Evolutionary conservation across 2,888 invertebrate species (phyloP), one percentile per base, ranked within the genome.

Genomic region (Bombyx huttoni): DNA sequence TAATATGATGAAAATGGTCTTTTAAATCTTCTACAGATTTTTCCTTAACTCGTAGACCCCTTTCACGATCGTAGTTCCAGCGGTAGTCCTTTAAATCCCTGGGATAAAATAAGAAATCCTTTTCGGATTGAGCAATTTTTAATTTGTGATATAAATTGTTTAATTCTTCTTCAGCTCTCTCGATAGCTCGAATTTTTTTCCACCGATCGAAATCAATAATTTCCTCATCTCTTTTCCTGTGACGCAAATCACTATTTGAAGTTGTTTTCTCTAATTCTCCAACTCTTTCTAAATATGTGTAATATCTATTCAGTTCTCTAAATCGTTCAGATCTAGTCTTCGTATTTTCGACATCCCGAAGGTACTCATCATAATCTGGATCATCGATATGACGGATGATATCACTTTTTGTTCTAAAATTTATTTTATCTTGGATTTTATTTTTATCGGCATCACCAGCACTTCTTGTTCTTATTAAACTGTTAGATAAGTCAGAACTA

Each of bases 131-230:
- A 47, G 94, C 94, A 47, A 91, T 85, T 74, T 92, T 93, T 24
- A 97, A 85, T 73, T 95, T 95, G 13, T 89, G 87, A 59, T 96
- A 94, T 9, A 98, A 82, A 59, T 90, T 90, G 59, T 93, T 91
- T 54, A 97, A 79, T 78, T 97, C 97, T 62, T 92, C 91, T 74
- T 96, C 95, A 0, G 96, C 96, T 59, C 92, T 91, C 76, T 96
- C 95, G 59, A 94, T 92, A 7, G 91, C 90, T 52, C 96, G 89
- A 24, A 96, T 91, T 75, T 92, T 92, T 70, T 93, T 94, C 96
- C 96, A 96, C 53, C 95, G 91, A 59, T 96, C 96, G 70, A 94
- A 96, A 79, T 96, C 96, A 56, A 96, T 92, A 9, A 95, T 92
- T 73, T 95, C 95, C 63, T 94, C 93, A 66, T 94, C 93, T 74